Base-by-base conservation (phyloP, 1,140 invertebrate species). In the Triops cancriformis region DNA sequence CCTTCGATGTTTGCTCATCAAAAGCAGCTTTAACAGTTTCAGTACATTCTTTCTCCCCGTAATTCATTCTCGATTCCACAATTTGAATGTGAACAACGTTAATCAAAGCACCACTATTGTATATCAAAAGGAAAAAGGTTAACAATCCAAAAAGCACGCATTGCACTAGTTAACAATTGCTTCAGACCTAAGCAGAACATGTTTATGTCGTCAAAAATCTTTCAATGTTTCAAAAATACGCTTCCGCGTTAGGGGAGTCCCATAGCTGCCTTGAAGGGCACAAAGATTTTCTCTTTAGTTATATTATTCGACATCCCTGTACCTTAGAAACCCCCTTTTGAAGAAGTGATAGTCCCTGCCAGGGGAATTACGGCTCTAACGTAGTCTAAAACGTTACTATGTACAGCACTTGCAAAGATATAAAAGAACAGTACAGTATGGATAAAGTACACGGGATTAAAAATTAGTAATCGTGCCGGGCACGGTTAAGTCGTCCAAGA, bases 341-440 rank as follows among this genome's bases (percentile, higher is more conserved):
- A 64, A 64, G 51, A 64, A 64, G 51, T 64, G 51, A 64, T 64
- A 64, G 51, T 64, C 51, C 51, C 51, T 64, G 51, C 51, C 51
- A 64, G 51, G 51, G 51, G 51, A 64, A 64, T 64, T 64, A 64
- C 51, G 51, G 51, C 23, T 64, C 23, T 18, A 64, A 64, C 51
- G 51, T 64, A 64, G 51, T 64, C 14, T 64, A 23, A 64, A 64
- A 64, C 51, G 51, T 64, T 64, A 64, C 23, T 64, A 64, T 64
- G 51, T 64, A 64, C 51, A 64, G 51, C 51, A 64, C 23, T 18
- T 64, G 51, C 51, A 64, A 64, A 64, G 23, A 64, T 64, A 64
- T 64, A 64, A 64, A 64, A 14, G 51, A 64, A 64, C 51, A 64
- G 51, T 64, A 23, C 23, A 64, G 14, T 23, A 5, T 6, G 18